phyloP scores from a whole-genome alignment of 2,888 invertebrate species.

The Rapana venosa region DNA sequence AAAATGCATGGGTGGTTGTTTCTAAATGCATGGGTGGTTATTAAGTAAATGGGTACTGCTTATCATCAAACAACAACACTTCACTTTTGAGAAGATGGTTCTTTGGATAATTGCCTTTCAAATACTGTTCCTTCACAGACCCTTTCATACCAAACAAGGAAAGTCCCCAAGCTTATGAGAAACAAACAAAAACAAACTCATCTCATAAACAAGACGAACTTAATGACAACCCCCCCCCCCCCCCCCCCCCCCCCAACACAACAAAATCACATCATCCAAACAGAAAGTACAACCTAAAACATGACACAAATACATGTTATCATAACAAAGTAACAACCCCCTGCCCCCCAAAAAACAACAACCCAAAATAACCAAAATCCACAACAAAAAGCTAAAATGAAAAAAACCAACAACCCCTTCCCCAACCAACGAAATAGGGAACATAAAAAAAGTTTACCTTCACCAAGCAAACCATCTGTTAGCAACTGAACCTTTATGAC shows the following conservation, averaged over 20 bases:
- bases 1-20: not conserved
- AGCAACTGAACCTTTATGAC: too few relatives aligned
- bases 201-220: too few relatives aligned
- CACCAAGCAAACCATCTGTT: not conserved
- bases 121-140: not conserved
- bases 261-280: too few relatives aligned
- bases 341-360: not conserved
- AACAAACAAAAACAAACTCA: too few relatives aligned
- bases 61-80: not conserved
- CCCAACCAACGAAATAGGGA: not conserved
- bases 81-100: not conserved
- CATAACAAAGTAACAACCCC: too few relatives aligned
- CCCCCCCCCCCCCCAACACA: too few relatives aligned
- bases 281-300: too few relatives aligned
- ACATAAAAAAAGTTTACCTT: not conserved
- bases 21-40: not conserved
- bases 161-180: too few relatives aligned
- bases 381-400: not conserved
- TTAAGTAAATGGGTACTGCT: not conserved
- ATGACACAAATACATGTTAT: too few relatives aligned
- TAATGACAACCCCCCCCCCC: too few relatives aligned
- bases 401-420: not conserved
- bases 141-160: not conserved
- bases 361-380: not conserved
- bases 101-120: not conserved